phyloP scores from a whole-genome alignment of 1,140 invertebrate genomes.

The Drosophila ogumai region DNA sequence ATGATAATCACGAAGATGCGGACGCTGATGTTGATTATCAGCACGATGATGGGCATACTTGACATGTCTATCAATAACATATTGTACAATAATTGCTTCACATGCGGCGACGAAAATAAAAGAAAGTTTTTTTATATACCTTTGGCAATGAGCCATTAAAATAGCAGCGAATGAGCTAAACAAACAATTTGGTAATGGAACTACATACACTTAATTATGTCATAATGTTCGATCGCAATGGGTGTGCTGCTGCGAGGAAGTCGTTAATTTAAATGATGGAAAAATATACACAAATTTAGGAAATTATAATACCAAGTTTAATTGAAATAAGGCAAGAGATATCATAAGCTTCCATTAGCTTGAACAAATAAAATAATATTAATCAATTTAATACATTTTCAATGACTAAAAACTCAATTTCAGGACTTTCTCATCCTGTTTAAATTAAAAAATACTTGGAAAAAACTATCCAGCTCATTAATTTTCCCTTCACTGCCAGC shows the following conservation, averaged over 20 bases:
- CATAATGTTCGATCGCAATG: conserved; percentile 47
- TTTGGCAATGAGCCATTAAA: conserved; percentile 38
- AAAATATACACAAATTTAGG: background rate
- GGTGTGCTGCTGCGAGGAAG: conserved; percentile 26
- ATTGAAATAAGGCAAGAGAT: background rate
- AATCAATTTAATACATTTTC: no score
- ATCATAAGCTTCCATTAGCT: no score
- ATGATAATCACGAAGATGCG: conserved; percentile 30
- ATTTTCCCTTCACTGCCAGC: no score
- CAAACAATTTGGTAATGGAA: conserved; percentile 53
- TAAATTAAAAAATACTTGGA: background rate
- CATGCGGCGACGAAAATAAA: conserved; percentile 66
- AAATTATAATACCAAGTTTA: background rate
- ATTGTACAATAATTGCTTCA: conserved; percentile 54
- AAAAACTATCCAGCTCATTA: background rate
- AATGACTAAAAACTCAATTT: no score
- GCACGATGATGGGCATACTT: conserved; percentile 51
- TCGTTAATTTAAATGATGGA: conserved; percentile 1
- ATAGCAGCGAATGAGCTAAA: conserved; percentile 27
- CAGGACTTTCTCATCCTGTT: no score
- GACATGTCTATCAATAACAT: conserved; percentile 67
- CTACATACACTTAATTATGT: conserved; percentile 62
- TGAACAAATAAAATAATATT: no score
- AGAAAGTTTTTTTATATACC: conserved; percentile 51
- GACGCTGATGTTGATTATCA: conserved; percentile 17